Percentiles rank a stretch among this genome's conserved stretches.
Conservation (phyloP, 2,113 vertebrate genomes). For the Mohoua ochrocephala region DNA sequence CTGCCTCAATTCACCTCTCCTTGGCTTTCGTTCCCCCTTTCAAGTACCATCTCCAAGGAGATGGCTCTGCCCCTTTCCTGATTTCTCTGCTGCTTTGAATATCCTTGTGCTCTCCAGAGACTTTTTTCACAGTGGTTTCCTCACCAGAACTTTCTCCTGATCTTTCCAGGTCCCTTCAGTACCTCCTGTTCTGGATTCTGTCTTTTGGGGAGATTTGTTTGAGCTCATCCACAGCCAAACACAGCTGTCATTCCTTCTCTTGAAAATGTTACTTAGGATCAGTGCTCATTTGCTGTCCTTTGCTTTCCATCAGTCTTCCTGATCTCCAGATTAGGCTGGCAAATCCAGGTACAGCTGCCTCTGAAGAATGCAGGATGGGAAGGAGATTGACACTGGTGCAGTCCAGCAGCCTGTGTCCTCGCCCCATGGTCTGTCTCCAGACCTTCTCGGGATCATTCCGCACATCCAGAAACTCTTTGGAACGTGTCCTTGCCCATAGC, state of each 20-base stretch:
- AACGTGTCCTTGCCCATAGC: not conserved
- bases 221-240: not conserved
- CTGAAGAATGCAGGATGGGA: not conserved
- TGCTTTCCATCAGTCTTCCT: not conserved
- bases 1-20: not conserved
- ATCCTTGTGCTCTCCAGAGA: not conserved
- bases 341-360: not conserved
- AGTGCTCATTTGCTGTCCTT: not conserved
- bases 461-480: not conserved
- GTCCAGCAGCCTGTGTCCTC: not conserved
- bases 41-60: not conserved
- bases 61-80: not conserved
- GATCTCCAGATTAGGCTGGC: not conserved
- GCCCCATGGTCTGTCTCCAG: not conserved
- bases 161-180: not conserved
- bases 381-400: not conserved
- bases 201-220: not conserved
- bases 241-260: not conserved
- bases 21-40: not conserved
- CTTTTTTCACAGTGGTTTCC: not conserved
- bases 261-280: not conserved
- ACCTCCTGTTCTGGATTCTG: not conserved
- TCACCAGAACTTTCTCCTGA: not conserved
- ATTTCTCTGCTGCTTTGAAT: not conserved
- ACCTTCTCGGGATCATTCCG: not conserved